These are phyloP conservation scores for Bembecia ichneumoniformis DNA, from an alignment of 2,888 invertebrate genomes.

Conservation along the genomic window DNA sequence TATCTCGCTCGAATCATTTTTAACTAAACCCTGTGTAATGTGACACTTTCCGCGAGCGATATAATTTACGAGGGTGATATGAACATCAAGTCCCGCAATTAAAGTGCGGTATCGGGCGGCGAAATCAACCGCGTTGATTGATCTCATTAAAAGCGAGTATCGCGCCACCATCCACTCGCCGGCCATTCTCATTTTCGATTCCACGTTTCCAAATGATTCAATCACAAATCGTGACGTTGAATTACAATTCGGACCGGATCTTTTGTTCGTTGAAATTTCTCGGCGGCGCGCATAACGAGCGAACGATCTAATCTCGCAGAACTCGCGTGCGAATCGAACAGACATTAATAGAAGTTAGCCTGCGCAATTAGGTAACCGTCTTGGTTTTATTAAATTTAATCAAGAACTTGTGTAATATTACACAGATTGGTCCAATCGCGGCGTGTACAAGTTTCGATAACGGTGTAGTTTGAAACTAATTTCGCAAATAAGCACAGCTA, in stretches of 20 bases:
- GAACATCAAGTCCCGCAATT: conserved; percentile 43
- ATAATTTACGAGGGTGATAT: conserved; percentile 34
- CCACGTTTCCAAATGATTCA: conserved; percentile 45
- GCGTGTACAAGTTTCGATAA: conserved; percentile 68
- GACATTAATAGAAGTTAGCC: conserved; percentile 65
- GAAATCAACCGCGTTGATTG: conserved; percentile 46
- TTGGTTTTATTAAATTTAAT: conserved; percentile 73
- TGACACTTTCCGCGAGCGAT: conserved; percentile 12
- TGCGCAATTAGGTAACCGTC: conserved; percentile 67
- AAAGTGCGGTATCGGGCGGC: conserved; percentile 34
- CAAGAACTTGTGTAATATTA: conserved; percentile 71
- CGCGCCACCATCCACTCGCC: conserved; percentile 23
- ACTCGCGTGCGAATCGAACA: conserved; percentile 57
- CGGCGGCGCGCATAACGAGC: conserved; percentile 17
- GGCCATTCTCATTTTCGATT: conserved; percentile 35
- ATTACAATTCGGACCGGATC: conserved; percentile 28
- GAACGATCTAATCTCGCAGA: conserved; percentile 45
- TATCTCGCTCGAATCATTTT: neutral
- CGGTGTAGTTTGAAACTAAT: conserved; percentile 68
- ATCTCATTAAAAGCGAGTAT: conserved; percentile 47
- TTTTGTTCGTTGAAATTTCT: conserved; percentile 23
- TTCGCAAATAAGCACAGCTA: conserved; percentile 61
- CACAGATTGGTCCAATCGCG: conserved; percentile 68
- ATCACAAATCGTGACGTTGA: conserved; percentile 27
- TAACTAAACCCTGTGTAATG: neutral